Evolutionary conservation across 2,888 invertebrate genomes (phyloP).

Genomic region (Eilema sororculum): DNA sequence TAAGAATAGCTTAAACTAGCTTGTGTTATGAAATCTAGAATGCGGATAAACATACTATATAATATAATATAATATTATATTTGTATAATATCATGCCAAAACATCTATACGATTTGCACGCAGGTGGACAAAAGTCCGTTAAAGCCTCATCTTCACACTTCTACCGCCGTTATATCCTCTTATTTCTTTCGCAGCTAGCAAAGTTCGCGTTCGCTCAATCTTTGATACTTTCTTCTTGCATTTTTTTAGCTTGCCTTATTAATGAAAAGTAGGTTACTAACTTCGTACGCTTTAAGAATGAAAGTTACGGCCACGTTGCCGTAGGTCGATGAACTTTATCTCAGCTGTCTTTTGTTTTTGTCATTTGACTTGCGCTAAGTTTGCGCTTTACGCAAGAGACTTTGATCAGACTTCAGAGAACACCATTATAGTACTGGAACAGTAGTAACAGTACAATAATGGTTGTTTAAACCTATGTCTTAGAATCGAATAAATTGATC

Average conservation of each 20-base stretch:
- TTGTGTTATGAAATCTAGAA: too few species aligned
- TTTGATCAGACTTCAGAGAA: neutral
- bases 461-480: neutral
- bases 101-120: too few species aligned
- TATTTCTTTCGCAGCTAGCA: slow-evolving; percentile 67
- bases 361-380: slow-evolving; percentile 52
- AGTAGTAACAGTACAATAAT: neutral
- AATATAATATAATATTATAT: too few species aligned
- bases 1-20: too few species aligned
- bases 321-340: slow-evolving; percentile 81
- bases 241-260: slow-evolving; percentile 87
- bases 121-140: too few species aligned
- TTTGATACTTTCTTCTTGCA: slow-evolving; percentile 87
- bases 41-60: too few species aligned
- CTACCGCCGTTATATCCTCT: slow-evolving; percentile 56
- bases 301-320: slow-evolving; percentile 86
- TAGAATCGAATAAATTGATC: neutral
- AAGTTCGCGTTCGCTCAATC: slow-evolving; percentile 86
- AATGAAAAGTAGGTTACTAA: slow-evolving; percentile 88
- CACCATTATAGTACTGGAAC: neutral
- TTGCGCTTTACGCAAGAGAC: slow-evolving; percentile 2
- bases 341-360: slow-evolving; percentile 85
- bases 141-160: neutral
- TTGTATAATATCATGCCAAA: too few species aligned
- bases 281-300: slow-evolving; percentile 86